A percentile compares a stretch with the other conserved stretches of the same genome.
phyloP scores from a whole-genome alignment of 2,888 invertebrate genomes.

The Metacarcinus magister region DNA sequence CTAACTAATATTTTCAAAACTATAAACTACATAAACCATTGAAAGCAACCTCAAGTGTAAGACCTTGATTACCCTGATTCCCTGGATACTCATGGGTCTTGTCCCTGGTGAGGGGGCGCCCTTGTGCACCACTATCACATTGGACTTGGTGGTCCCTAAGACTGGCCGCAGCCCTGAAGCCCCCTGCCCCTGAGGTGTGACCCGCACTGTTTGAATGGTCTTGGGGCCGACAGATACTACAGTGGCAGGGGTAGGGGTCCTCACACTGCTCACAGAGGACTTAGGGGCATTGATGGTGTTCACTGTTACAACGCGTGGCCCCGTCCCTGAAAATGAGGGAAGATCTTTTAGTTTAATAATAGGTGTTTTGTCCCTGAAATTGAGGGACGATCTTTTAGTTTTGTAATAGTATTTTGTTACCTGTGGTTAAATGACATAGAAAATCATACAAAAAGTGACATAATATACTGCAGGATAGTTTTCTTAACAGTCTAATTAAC shows the following conservation, averaged over 20 bases:
- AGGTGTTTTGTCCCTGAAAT: constrained; percentile 54
- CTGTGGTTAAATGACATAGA: no score
- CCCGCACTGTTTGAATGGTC: constrained; percentile 80
- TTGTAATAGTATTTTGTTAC: not conserved
- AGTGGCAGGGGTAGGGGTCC: constrained; percentile 73
- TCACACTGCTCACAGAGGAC: constrained; percentile 68
- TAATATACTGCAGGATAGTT: no score
- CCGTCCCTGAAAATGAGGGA: constrained; percentile 62
- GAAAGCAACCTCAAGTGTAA: not conserved
- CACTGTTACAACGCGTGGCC: constrained; percentile 80
- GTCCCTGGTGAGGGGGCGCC: constrained; percentile 77
- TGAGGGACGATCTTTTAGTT: not conserved
- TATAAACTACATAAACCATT: not conserved
- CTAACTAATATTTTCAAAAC: not conserved
- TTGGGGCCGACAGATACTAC: constrained; percentile 78
- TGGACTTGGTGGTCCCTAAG: constrained; percentile 74
- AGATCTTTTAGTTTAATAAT: no score
- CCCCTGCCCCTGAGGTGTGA: constrained; percentile 79
- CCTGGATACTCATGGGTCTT: constrained; percentile 75
- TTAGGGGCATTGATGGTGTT: constrained; percentile 80
- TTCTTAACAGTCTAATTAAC: not conserved
- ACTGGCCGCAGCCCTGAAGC: constrained; percentile 72
- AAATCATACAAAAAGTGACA: no score
- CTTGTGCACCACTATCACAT: constrained; percentile 82
- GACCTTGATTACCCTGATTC: constrained; percentile 71